Evolutionary conservation across 2,797 vertebrate genomes (phyloP).

Genomic region (Chromis chromis): DNA sequence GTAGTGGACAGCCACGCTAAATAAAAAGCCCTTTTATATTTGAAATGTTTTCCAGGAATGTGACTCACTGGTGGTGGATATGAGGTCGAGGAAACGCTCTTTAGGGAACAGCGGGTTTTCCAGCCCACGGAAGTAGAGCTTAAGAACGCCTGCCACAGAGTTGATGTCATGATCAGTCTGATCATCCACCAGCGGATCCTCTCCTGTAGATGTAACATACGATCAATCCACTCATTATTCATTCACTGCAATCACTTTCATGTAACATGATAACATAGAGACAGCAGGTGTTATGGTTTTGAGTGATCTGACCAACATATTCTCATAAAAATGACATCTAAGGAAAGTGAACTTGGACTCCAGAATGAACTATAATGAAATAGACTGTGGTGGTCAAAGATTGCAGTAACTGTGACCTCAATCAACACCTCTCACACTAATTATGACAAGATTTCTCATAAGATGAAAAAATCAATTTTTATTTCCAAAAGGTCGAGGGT

Average conservation of each 20-base stretch:
- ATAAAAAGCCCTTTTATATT: background rate
- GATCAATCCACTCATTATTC: constrained; percentile 35
- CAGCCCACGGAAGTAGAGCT: constrained; percentile 98
- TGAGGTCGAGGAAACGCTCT: constrained; percentile 96
- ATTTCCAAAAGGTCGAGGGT: too few relatives aligned
- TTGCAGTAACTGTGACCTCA: too few relatives aligned
- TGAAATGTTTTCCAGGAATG: constrained; percentile 26
- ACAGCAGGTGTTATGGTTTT: background rate
- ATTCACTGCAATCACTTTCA: constrained; percentile 24
- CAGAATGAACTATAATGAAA: too few relatives aligned
- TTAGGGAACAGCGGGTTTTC: constrained; percentile 98
- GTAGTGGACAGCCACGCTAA: background rate
- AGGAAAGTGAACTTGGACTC: too few relatives aligned
- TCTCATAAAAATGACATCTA: too few relatives aligned
- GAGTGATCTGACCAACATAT: too few relatives aligned
- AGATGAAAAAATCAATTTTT: too few relatives aligned
- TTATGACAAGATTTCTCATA: too few relatives aligned
- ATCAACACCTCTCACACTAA: too few relatives aligned
- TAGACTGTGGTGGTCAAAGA: too few relatives aligned
- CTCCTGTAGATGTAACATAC: constrained; percentile 65
- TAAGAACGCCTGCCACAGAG: constrained; percentile 97
- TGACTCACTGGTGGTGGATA: constrained; percentile 81
- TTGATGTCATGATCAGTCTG: constrained; percentile 91
- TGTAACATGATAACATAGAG: background rate
- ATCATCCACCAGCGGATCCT: constrained; percentile 81